phyloP scores from a whole-genome alignment of 2,888 invertebrate genomes.

The Lacanobia oleracea region DNA sequence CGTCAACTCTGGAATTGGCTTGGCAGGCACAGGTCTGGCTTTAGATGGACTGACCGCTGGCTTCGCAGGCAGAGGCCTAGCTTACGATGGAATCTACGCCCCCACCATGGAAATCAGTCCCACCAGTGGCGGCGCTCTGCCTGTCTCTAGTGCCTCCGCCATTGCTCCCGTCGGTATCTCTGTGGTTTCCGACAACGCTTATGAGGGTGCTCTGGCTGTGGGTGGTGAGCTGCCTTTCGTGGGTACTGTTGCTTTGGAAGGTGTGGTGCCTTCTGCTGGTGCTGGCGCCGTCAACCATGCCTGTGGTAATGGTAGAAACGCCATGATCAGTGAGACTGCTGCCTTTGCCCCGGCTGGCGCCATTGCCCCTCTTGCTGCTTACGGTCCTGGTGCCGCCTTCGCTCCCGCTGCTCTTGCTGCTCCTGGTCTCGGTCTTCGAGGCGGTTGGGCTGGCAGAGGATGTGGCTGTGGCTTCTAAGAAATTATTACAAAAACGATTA shows the following conservation, averaged over 20 bases:
- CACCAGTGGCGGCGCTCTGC: slow-evolving; percentile 41
- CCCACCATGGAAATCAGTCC: slow-evolving; percentile 24
- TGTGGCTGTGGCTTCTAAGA: slow-evolving; percentile 20
- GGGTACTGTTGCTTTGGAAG: slow-evolving; percentile 74
- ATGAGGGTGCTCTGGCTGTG: slow-evolving; percentile 61
- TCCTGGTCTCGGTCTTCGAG: background rate
- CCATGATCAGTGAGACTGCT: slow-evolving; percentile 58
- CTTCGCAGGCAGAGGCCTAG: slow-evolving; percentile 3
- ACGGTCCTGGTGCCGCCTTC: slow-evolving; percentile 21
- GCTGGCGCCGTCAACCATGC: slow-evolving; percentile 73
- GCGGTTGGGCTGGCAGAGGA: slow-evolving; percentile 7
- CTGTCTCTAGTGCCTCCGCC: slow-evolving; percentile 22
- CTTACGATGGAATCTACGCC: slow-evolving; percentile 4
- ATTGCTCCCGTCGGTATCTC: slow-evolving; percentile 37
- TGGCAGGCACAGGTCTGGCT: no score
- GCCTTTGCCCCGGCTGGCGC: slow-evolving; percentile 4
- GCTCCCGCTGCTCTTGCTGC: background rate
- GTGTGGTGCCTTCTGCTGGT: slow-evolving; percentile 73
- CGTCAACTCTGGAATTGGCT: background rate
- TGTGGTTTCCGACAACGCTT: slow-evolving; percentile 11
- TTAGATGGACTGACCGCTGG: background rate
- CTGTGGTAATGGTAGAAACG: slow-evolving; percentile 71
- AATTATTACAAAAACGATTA: no score
- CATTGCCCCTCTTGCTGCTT: slow-evolving; percentile 3
- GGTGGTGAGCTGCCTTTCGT: slow-evolving; percentile 73